These are phyloP conservation scores for Zhuqinia jingwanae DNA, from an alignment of 2,888 invertebrate species.

Conservation along the genomic window DNA sequence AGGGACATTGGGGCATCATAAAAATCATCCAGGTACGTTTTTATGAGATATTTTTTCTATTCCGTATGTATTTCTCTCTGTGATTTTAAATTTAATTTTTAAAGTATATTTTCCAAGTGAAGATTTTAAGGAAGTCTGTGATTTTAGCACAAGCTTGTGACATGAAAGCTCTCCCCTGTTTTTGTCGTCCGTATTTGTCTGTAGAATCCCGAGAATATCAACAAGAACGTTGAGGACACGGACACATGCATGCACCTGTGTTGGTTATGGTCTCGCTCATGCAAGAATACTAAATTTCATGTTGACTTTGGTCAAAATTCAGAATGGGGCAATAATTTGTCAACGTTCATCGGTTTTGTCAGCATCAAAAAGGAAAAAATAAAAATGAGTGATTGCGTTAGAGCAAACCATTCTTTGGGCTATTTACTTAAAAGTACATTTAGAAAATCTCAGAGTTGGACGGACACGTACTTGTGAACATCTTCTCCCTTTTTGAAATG, in stretches of 20 bases:
- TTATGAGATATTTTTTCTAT: too few relatives aligned
- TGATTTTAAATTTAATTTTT: too few relatives aligned
- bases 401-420: too few relatives aligned
- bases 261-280: background rate
- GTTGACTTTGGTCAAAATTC: constrained; percentile 54
- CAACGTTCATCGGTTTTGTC: constrained; percentile 49
- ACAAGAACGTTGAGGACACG: too few relatives aligned
- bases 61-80: too few relatives aligned
- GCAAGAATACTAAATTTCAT: constrained; percentile 41
- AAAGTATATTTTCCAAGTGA: background rate
- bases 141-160: background rate
- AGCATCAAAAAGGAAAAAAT: constrained; percentile 8
- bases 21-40: too few relatives aligned
- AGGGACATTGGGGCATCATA: too few relatives aligned
- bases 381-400: background rate
- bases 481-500: constrained; percentile 36
- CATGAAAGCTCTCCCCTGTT: too few relatives aligned
- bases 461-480: constrained; percentile 14
- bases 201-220: background rate
- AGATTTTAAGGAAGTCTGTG: background rate
- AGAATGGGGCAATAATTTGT: constrained; percentile 35
- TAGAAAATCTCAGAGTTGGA: too few relatives aligned
- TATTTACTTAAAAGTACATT: too few relatives aligned
- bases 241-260: background rate
- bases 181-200: background rate